Percentiles rank a stretch among this genome's conserved stretches.
Conservation (phyloP, 2,113 vertebrate species). For the Ginglymostoma cirratum region DNA sequence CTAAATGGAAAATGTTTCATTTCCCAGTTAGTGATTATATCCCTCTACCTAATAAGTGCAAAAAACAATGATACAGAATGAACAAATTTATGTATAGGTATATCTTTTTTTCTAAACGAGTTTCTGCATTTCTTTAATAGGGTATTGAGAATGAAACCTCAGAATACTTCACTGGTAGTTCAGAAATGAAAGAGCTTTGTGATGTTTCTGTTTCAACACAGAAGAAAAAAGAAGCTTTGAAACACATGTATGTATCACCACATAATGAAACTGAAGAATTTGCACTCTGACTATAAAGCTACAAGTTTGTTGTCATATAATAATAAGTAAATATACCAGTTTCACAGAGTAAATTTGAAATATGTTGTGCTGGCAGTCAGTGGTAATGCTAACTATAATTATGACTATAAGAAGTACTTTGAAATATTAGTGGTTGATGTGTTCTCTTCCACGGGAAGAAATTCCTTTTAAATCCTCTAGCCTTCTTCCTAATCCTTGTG, state of each 20-base stretch:
- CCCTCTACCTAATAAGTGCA: not conserved
- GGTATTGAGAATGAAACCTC: conserved; percentile 50
- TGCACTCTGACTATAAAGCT: not conserved
- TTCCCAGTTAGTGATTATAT: not conserved
- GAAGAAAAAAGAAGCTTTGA: conserved; percentile 52
- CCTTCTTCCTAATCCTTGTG: not conserved
- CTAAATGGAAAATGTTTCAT: not conserved
- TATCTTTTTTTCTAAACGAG: not conserved
- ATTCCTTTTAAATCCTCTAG: not conserved
- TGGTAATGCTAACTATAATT: not conserved
- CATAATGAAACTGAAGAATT: not conserved
- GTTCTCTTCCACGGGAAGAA: not conserved
- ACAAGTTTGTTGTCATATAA: too few species aligned
- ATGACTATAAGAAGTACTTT: not conserved
- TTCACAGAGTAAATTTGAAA: not conserved
- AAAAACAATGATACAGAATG: not conserved
- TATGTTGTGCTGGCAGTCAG: not conserved
- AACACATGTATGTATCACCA: conserved; percentile 53
- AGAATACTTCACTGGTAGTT: conserved; percentile 69
- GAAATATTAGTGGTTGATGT: not conserved
- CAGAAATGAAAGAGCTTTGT: conserved; percentile 43
- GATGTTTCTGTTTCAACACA: conserved; percentile 43
- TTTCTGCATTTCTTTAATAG: not conserved
- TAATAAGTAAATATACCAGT: not conserved
- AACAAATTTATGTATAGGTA: not conserved